phyloP scores from a whole-genome alignment of 2,888 invertebrate genomes.

The Tillus elongatus region DNA sequence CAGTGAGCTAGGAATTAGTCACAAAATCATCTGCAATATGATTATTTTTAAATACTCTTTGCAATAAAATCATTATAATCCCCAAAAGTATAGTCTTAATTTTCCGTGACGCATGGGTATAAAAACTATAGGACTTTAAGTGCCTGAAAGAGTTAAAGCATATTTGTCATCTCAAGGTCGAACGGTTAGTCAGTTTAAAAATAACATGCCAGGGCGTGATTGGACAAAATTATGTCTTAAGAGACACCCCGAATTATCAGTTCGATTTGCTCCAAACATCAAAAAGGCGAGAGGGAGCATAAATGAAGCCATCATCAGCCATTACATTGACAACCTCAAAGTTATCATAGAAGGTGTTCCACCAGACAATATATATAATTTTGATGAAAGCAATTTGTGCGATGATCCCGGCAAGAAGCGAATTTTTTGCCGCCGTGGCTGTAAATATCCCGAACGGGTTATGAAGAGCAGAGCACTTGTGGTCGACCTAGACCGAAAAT shows the following conservation, averaged over 20 bases:
- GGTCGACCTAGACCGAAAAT: slow-evolving; percentile 26
- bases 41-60: too few relatives aligned
- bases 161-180: slow-evolving; percentile 12
- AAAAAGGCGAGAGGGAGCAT: slow-evolving; percentile 7
- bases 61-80: too few relatives aligned
- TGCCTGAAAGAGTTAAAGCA: too few relatives aligned
- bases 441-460: slow-evolving; percentile 21
- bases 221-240: not conserved
- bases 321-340: slow-evolving; percentile 20
- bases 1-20: too few relatives aligned
- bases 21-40: too few relatives aligned
- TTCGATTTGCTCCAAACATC: not conserved
- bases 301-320: too few relatives aligned
- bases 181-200: not conserved
- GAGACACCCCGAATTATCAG: not conserved
- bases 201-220: not conserved
- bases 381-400: slow-evolving; percentile 16
- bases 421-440: slow-evolving; percentile 17
- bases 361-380: slow-evolving; percentile 14
- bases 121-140: too few relatives aligned
- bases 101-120: too few relatives aligned
- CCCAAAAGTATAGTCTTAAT: too few relatives aligned
- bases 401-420: slow-evolving; percentile 20
- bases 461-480: slow-evolving; percentile 29
- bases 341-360: slow-evolving; percentile 17